Evolutionary conservation across 2,797 vertebrate genomes (phyloP), one percentile per base, ranked within the genome.

Genomic region (Perodicticus potto): DNA sequence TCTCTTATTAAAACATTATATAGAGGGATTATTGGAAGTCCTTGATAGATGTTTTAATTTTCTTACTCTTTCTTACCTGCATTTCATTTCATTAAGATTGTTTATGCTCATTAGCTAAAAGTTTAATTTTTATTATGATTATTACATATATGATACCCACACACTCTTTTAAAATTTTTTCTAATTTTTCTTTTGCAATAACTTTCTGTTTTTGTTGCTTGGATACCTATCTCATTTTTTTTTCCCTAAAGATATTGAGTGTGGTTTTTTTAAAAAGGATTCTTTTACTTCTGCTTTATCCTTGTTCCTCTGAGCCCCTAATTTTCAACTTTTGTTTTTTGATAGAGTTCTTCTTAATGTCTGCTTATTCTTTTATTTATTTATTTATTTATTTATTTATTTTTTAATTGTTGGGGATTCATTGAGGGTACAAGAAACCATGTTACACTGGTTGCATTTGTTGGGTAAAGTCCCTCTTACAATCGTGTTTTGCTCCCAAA

Each of bases 151-250:
- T 77, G 74, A 82, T 43, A 86, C 1, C 2, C 6, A 86, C 19
- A 55, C 1, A 88, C 6, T 81, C n/a, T 65, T 91, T 94, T 80
- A 67, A 13, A 74, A 32, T 13, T 19, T 69, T 70, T 87, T 92
- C 77, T 80, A 16, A 81, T 49, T 91, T 7, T 49, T 88, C 80
- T 97, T 89, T 94, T 84, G 81, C 3, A 93, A 59, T 76, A 94
- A 12, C 6, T 92, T 94, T 67, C 43, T 91, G 13, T 89, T 97
- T 49, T 93, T 91, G 23, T 90, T 87, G 22, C 53, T 59, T 93
- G 82, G 13, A 49, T 74, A 87, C 6, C 20, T 83, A 90, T 65
- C 55, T 95, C 63, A 70, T 63, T 73, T 96, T 53, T 53, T 65
- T 89, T 84, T 25, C 80, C n/a, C 80, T 87, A 20, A 92, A 34